Conservation (phyloP, 2,888 invertebrate species). For the Philhelius pedissequus region DNA sequence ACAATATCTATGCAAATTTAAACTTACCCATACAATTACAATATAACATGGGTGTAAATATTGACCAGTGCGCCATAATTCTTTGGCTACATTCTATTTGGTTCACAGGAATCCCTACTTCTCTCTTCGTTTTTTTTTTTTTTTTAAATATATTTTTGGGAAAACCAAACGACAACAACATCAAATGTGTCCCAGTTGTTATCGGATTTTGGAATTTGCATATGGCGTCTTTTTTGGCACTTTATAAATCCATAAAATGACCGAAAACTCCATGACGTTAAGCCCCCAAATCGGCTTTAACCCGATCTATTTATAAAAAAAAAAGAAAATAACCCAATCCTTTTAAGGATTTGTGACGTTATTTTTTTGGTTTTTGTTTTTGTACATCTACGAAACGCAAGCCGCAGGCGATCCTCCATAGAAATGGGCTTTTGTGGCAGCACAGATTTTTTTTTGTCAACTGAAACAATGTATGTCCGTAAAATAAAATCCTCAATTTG, state of each 20-base stretch:
- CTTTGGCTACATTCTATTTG: conserved; percentile 10
- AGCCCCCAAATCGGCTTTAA: conserved; percentile 67
- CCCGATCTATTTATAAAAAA: conserved; percentile 37
- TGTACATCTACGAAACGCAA: conserved; percentile 29
- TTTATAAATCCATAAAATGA: conserved; percentile 69
- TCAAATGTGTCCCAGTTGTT: conserved; percentile 68
- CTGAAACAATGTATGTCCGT: conserved; percentile 23
- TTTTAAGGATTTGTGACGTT: conserved; percentile 20
- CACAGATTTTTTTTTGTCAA: conserved; percentile 44
- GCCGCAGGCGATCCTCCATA: conserved; percentile 65
- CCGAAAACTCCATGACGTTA: conserved; percentile 69
- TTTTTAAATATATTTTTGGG: not conserved
- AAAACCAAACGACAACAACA: conserved; percentile 59
- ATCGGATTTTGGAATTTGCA: conserved; percentile 67
- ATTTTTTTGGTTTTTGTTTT: not conserved
- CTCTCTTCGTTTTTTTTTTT: not conserved
- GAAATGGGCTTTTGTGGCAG: conserved; percentile 65
- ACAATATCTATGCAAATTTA: not conserved
- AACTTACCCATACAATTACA: conserved; percentile 40
- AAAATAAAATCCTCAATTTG: conserved; percentile 67
- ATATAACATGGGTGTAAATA: no score
- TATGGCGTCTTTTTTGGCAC: conserved; percentile 68
- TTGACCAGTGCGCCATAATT: conserved; percentile 61
- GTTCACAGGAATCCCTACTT: not conserved
- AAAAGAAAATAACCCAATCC: not conserved